These are phyloP conservation scores for Steatornis caripensis DNA, from an alignment of 2,113 vertebrate genomes.

Conservation along the genomic window DNA sequence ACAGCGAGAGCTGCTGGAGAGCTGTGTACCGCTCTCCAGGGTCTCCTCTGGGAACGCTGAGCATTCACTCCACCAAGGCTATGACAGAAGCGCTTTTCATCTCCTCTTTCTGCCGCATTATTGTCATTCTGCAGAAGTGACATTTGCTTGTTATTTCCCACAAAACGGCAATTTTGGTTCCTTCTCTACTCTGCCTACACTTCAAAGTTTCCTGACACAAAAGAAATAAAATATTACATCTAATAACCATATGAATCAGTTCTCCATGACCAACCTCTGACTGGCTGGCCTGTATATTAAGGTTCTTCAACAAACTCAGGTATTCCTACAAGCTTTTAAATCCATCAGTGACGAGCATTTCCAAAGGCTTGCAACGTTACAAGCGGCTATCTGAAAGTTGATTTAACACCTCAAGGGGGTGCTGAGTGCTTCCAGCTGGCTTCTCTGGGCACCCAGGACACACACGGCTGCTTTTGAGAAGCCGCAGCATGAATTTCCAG, in stretches of 20 bases:
- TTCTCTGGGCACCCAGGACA: background rate
- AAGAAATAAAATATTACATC: background rate
- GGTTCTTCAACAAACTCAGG: background rate
- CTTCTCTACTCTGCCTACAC: background rate
- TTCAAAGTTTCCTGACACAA: background rate
- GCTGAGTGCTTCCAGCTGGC: background rate
- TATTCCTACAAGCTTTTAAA: background rate
- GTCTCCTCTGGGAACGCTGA: background rate
- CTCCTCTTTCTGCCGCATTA: background rate
- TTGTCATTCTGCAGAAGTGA: background rate
- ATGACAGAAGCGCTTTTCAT: background rate
- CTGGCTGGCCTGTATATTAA: background rate
- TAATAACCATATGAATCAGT: background rate
- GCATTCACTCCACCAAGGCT: background rate
- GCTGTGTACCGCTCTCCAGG: background rate
- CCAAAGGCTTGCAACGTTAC: fast-evolving
- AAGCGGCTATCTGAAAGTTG: background rate
- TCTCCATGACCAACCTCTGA: background rate
- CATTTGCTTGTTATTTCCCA: fast-evolving
- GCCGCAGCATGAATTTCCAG: background rate
- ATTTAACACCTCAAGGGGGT: background rate
- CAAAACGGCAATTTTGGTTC: background rate
- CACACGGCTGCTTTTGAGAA: background rate
- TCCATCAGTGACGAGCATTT: background rate
- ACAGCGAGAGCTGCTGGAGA: background rate